Evolutionary conservation across 2,888 invertebrate genomes (phyloP), one percentile per base, ranked within the genome.

Genomic region (Yponomeuta sedellus): DNA sequence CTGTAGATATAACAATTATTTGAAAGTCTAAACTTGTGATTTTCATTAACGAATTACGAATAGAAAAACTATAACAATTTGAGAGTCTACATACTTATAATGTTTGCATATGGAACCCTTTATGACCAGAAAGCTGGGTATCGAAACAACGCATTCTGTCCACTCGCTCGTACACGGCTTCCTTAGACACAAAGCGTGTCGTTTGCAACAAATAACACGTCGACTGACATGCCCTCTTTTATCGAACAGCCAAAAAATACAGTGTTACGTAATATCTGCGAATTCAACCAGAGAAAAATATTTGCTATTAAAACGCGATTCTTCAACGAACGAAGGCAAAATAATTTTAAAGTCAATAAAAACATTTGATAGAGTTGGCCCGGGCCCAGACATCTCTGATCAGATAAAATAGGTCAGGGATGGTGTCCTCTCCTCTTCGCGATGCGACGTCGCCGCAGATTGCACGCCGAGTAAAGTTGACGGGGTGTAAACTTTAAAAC

Each of bases 331-430:
- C 20, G 11, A 59, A 22, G 59, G 59, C 59, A 25, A n/a, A 61
- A n/a, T 61, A 12, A 34, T 61, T 61, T 25, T 34, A 61, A 28
- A 61, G 61, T 61, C 28, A 34, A 61, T 34, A 69, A 72, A 72
- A 71, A 72, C 70, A 69, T 66, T 70, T 72, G 71, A 71, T 77
- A 73, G 70, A 81, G 77, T 86, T 88, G 87, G 88, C 86, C 77
- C 75, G 75, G 79, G 78, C 82, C 86, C 88, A 85, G 85, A 77
- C 79, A 75, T 75, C 77, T 79, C 75, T 74, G 76, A 52, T 52
- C 44, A 16, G 44, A 78, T 78, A 79, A 88, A 86, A 77, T 88
- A 88, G 89, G 88, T 89, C 89, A 88, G 85, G 82, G 80, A 79
- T 82, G 77, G 81, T 81, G 77, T 81, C 77, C 34, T 61, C 67